These are phyloP conservation scores for Myodes glareolus DNA, from an alignment of 2,113 vertebrate genomes.

Conservation along the genomic window DNA sequence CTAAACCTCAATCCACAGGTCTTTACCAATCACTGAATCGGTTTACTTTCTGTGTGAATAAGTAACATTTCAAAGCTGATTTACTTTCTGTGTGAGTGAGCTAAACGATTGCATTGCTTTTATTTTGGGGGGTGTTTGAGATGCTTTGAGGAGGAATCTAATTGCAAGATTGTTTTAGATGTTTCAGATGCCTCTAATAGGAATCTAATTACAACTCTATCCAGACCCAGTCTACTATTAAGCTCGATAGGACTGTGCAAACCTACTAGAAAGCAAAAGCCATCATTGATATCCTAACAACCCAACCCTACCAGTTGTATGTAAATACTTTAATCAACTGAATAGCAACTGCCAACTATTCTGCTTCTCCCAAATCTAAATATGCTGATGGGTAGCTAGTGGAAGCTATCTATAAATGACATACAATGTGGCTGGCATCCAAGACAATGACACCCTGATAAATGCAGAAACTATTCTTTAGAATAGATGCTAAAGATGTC, in stretches of 20 bases:
- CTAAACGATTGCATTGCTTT: background rate
- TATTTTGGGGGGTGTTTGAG: background rate
- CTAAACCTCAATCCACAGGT: background rate
- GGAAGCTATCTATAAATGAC: background rate
- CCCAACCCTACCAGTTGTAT: background rate
- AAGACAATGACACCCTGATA: background rate
- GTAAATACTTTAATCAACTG: background rate
- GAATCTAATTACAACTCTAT: background rate
- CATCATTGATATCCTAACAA: background rate
- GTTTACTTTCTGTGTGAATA: background rate
- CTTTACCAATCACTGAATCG: background rate
- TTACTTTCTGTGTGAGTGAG: background rate
- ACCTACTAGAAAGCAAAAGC: background rate
- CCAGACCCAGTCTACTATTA: background rate
- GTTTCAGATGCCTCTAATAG: background rate
- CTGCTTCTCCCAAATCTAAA: conserved; percentile 11
- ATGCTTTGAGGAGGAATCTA: background rate
- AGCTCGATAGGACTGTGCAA: rapidly evolving
- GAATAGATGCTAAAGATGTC: background rate
- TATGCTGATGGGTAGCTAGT: background rate
- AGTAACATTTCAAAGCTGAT: background rate
- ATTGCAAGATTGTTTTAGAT: background rate
- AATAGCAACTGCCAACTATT: background rate
- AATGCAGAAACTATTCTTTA: background rate
- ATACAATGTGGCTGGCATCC: background rate